Conservation (phyloP, 2,113 vertebrate genomes). For the Haplotaxodon microlepis region DNA sequence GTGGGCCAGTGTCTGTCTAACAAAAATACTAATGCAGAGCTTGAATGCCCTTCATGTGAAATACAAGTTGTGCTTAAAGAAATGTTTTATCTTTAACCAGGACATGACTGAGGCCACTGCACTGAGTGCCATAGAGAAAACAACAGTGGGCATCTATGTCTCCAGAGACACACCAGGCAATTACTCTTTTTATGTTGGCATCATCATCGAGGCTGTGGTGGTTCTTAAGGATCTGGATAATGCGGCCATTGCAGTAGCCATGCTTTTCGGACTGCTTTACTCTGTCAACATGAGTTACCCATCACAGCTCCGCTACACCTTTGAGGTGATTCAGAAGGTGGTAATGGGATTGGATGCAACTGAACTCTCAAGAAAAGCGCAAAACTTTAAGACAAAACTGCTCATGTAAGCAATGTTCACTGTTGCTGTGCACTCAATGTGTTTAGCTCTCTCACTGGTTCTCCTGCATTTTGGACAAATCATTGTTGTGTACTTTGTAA, state of each 20-base stretch:
- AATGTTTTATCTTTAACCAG: too few species aligned
- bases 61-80: too few species aligned
- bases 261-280: rapidly evolving
- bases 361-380: neutral
- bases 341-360: neutral
- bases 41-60: too few species aligned
- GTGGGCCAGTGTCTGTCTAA: too few species aligned
- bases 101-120: too few species aligned
- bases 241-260: rapidly evolving
- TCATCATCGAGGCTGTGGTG: neutral
- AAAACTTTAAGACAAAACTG: neutral
- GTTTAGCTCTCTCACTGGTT: neutral
- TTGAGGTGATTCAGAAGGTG: neutral
- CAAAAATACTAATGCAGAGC: too few species aligned
- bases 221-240: neutral
- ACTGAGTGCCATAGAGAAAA: too few species aligned
- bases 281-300: neutral
- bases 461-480: neutral
- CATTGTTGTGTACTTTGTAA: too few species aligned
- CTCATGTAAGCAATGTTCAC: neutral
- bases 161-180: neutral
- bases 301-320: neutral
- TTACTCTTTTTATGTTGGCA: neutral
- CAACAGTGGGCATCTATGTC: too few species aligned
- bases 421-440: neutral